These are phyloP conservation scores for Pterocles gutturalis DNA, from an alignment of 2,113 vertebrate species.

Conservation along the genomic window DNA sequence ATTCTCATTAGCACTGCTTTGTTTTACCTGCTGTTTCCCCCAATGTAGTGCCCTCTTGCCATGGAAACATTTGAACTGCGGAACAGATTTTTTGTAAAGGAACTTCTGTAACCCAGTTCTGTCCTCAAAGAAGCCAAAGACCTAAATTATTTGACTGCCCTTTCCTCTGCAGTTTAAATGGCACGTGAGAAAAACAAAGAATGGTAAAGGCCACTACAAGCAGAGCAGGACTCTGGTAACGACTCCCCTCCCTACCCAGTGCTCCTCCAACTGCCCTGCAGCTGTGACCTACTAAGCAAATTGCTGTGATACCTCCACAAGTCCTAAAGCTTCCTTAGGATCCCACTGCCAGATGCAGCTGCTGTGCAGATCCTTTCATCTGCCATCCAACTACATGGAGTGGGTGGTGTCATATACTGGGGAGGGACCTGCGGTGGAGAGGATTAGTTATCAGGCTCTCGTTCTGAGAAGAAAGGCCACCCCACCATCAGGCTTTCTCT, in stretches of 20 bases:
- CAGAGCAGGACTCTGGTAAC: neutral
- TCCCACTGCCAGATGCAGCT: slow-evolving; percentile 9
- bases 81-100: neutral
- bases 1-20: neutral
- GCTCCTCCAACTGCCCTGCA: neutral
- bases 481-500: neutral
- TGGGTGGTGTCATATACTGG: neutral
- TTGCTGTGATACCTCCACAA: neutral
- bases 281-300: neutral
- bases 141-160: neutral
- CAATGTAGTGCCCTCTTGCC: neutral
- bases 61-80: neutral
- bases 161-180: neutral
- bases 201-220: neutral
- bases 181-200: neutral
- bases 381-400: neutral
- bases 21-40: neutral
- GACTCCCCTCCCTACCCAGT: neutral
- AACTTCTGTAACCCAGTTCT: neutral
- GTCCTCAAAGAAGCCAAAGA: neutral
- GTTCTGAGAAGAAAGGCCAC: neutral
- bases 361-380: slow-evolving; percentile 18
- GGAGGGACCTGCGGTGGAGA: neutral
- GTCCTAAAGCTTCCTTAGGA: neutral
- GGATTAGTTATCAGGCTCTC: neutral